These are phyloP conservation scores for Rhinella marina DNA, from an alignment of 2,797 vertebrate genomes.

Conservation along the genomic window DNA sequence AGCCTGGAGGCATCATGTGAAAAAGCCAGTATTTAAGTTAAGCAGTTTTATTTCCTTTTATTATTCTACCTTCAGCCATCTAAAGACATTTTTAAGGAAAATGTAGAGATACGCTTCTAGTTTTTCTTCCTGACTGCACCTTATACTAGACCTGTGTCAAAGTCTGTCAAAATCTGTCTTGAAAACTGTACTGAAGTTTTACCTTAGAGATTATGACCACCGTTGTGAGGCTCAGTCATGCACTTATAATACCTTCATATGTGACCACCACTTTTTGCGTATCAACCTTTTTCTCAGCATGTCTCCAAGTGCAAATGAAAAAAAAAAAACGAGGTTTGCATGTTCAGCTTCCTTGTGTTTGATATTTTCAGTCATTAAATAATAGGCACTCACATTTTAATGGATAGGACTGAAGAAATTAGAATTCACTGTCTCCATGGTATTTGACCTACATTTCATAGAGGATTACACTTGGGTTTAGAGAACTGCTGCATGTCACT, in stretches of 20 bases:
- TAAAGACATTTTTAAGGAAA: conserved; percentile 11
- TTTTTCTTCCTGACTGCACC: conserved; percentile 15
- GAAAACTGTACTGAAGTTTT: conserved; percentile 3
- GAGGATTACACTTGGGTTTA: conserved; percentile 16
- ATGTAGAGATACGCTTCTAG: background rate
- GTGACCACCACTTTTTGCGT: conserved; percentile 3
- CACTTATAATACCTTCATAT: conserved; percentile 8
- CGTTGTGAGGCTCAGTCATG: conserved; percentile 3
- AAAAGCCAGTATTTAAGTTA: background rate
- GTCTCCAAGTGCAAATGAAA: background rate
- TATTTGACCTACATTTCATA: conserved; percentile 12
- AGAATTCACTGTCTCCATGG: background rate
- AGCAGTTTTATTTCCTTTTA: background rate
- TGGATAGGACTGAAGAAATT: background rate
- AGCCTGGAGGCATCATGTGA: background rate
- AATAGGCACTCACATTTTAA: background rate
- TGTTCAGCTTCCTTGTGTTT: background rate
- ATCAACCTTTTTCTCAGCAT: conserved; percentile 11
- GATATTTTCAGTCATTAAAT: conserved; percentile 3
- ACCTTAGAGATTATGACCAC: conserved; percentile 19
- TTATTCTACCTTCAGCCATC: conserved; percentile 2
- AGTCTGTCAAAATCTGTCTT: conserved; percentile 21
- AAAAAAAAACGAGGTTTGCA: background rate
- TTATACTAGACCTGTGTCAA: conserved; percentile 19
- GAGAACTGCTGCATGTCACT: background rate